A percentile compares a stretch with the other conserved stretches of the same genome.
Evolutionary conservation across 2,888 invertebrate genomes (phyloP).

Genomic region (Pyralis farinalis): DNA sequence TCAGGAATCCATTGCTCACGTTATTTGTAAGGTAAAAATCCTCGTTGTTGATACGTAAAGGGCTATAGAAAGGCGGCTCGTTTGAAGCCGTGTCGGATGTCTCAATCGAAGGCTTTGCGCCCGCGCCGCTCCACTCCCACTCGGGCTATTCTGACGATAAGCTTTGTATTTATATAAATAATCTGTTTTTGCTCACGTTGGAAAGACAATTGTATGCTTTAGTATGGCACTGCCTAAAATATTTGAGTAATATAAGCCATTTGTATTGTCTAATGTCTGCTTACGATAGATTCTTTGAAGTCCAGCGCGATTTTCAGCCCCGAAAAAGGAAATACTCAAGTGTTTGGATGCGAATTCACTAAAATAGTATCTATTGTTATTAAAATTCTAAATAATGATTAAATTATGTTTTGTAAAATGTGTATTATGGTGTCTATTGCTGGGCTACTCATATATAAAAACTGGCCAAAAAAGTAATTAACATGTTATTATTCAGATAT

Average conservation of each 20-base stretch:
- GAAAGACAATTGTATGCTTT: slow-evolving; percentile 14
- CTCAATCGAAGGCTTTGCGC: slow-evolving; percentile 71
- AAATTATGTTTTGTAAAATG: no score
- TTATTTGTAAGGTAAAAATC: slow-evolving; percentile 27
- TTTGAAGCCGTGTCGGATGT: slow-evolving; percentile 75
- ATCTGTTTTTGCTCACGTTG: slow-evolving; percentile 13
- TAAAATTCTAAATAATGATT: no score
- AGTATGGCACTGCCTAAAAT: slow-evolving; percentile 8
- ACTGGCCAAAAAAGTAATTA: no score
- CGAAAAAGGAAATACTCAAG: no score
- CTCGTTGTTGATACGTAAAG: slow-evolving; percentile 49
- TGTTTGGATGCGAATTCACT: no score
- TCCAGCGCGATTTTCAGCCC: no score
- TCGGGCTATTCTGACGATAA: slow-evolving; percentile 41
- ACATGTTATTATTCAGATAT: no score
- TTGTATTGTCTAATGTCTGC: slow-evolving; percentile 1
- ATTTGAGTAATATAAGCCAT: slow-evolving; percentile 4
- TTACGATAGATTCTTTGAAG: no score
- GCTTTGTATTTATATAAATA: slow-evolving; percentile 34
- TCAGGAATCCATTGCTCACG: slow-evolving; percentile 11
- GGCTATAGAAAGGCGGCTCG: slow-evolving; percentile 67
- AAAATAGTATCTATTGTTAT: no score
- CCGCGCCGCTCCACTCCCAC: slow-evolving; percentile 49
- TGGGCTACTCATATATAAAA: no score
- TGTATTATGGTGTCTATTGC: no score